Evolutionary conservation across 2,113 vertebrate species (phyloP).

Genomic region (Chloebia gouldiae): DNA sequence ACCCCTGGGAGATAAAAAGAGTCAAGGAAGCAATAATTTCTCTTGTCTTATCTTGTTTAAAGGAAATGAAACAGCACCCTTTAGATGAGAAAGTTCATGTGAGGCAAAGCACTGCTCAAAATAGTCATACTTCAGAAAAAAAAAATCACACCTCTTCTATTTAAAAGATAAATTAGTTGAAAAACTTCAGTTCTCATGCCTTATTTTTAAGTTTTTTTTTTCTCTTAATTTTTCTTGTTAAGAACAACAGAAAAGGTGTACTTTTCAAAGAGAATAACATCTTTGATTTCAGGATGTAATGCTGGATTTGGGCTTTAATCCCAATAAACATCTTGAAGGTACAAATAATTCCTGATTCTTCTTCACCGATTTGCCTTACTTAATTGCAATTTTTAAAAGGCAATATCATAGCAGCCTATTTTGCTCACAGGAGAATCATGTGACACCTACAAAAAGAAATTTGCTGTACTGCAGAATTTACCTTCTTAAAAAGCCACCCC

Average conservation of each 20-base stretch:
- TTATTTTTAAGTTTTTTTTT: neutral
- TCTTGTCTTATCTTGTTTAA: neutral
- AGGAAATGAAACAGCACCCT: conserved; percentile 5
- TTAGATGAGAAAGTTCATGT: neutral
- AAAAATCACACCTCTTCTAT: neutral
- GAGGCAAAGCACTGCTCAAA: neutral
- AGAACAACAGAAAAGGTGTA: neutral
- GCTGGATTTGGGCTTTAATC: neutral
- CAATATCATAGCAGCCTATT: neutral
- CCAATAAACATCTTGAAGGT: neutral
- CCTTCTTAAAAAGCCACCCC: neutral
- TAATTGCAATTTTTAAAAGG: neutral
- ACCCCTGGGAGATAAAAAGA: neutral
- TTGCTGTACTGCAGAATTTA: neutral
- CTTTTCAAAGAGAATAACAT: neutral
- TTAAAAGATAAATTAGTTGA: neutral
- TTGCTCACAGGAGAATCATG: neutral
- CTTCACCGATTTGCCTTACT: neutral
- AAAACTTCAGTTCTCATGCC: neutral
- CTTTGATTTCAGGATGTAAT: neutral
- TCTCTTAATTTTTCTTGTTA: neutral
- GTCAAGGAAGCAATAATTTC: neutral
- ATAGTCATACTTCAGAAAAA: neutral
- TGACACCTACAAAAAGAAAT: neutral
- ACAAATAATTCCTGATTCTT: neutral